Evolutionary conservation across 2,888 invertebrate species (phyloP).

Genomic region (Lepetodrilus schrolli): DNA sequence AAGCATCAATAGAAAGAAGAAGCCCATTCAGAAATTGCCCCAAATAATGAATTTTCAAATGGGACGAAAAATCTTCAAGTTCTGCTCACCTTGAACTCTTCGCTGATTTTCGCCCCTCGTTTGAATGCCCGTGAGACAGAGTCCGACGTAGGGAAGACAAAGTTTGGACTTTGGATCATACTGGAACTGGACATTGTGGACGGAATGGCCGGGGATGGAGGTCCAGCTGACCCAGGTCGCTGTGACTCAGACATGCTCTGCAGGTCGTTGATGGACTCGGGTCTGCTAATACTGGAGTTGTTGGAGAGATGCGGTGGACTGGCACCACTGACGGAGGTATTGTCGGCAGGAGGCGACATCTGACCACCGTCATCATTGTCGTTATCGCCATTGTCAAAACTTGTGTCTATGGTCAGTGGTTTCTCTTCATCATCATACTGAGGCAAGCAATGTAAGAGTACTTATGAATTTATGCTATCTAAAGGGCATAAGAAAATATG

Average conservation of each 20-base stretch:
- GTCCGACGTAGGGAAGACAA: background rate
- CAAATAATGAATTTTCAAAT: too few relatives aligned
- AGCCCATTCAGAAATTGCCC: too few relatives aligned
- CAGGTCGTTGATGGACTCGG: background rate
- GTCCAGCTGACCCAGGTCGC: background rate
- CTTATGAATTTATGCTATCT: background rate
- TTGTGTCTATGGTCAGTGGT: background rate
- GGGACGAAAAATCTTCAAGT: too few relatives aligned
- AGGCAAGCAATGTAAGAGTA: too few relatives aligned
- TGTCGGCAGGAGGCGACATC: background rate
- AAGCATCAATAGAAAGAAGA: too few relatives aligned
- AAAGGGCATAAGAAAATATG: background rate
- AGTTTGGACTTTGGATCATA: background rate
- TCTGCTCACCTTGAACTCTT: background rate
- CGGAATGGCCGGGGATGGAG: constrained; percentile 12
- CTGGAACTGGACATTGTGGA: background rate
- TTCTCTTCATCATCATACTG: background rate
- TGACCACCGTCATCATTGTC: too few relatives aligned
- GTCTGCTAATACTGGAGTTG: constrained; percentile 1
- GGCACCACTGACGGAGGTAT: background rate
- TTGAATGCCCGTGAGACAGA: background rate
- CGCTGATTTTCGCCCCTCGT: constrained; percentile 8
- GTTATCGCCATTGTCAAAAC: background rate
- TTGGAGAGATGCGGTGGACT: background rate
- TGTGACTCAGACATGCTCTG: background rate